Evolutionary conservation across 2,888 invertebrate species (phyloP).

Genomic region (Tipula unca): DNA sequence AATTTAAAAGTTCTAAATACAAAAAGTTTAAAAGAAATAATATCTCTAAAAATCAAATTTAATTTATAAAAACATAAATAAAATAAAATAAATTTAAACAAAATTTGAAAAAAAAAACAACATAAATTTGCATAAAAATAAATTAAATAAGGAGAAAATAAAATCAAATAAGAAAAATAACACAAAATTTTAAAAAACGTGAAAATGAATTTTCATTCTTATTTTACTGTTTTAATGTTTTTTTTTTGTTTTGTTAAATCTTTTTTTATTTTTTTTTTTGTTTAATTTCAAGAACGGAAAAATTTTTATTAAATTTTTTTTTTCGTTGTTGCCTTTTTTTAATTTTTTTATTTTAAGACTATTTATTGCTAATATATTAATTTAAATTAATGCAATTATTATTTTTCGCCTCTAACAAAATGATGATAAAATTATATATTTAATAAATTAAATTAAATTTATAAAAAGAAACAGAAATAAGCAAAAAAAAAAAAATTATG

Average conservation of each 20-base stretch:
- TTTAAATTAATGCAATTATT: not conserved
- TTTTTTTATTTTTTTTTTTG: not conserved
- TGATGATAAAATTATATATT: not conserved
- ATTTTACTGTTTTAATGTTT: not conserved
- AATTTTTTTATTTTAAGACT: not conserved
- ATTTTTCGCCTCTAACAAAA: not conserved
- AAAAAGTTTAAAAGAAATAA: conserved; percentile 17
- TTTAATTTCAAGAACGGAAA: not conserved
- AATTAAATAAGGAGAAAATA: conserved; percentile 9
- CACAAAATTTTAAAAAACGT: not conserved
- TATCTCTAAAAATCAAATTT: conserved; percentile 16
- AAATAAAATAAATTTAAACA: conserved; percentile 19
- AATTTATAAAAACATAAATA: no score
- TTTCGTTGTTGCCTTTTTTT: not conserved
- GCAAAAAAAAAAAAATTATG: not conserved
- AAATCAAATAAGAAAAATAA: not conserved
- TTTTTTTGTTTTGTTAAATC: not conserved
- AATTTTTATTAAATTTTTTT: not conserved
- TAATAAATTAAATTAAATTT: not conserved
- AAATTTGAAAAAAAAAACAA: not conserved
- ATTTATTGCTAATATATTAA: not conserved
- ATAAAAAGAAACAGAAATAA: not conserved
- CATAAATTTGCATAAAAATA: conserved; percentile 23
- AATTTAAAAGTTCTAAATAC: conserved; percentile 14
- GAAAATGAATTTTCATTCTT: not conserved